These are phyloP conservation scores for Calliphora vomitoria DNA, from an alignment of 2,888 invertebrate genomes.

Conservation along the genomic window DNA sequence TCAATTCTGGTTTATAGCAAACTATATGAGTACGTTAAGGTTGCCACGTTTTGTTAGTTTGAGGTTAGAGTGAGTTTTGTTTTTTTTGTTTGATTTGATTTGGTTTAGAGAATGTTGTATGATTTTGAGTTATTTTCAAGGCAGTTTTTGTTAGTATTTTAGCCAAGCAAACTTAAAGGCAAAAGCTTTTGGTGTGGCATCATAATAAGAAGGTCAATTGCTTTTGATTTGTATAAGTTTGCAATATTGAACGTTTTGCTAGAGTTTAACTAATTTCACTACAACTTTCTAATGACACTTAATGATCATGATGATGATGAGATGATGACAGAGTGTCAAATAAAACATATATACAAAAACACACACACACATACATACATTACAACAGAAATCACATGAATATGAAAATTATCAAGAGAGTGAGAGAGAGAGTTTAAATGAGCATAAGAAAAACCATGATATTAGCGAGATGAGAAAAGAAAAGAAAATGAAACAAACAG, in stretches of 20 bases:
- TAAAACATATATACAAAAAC: constrained; percentile 7
- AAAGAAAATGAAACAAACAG: constrained; percentile 32
- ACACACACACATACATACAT: constrained; percentile 49
- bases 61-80: constrained; percentile 25
- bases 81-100: no score
- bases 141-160: constrained; percentile 54
- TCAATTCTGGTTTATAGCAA: constrained; percentile 84
- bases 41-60: constrained; percentile 48
- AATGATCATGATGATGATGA: constrained; percentile 17
- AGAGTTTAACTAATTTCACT: constrained; percentile 85
- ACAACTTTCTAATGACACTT: constrained; percentile 82
- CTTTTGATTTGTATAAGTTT: constrained; percentile 81
- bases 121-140: constrained; percentile 36
- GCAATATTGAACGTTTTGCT: constrained; percentile 83
- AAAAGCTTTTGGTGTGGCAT: constrained; percentile 44
- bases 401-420: constrained; percentile 19
- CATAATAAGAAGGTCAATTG: constrained; percentile 71
- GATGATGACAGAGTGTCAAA: constrained; percentile 28
- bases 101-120: constrained; percentile 29
- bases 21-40: constrained; percentile 70
- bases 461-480: constrained; percentile 39
- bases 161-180: constrained; percentile 57
- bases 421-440: constrained; percentile 5
- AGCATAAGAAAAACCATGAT: constrained; percentile 9
- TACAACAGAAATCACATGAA: constrained; percentile 1